A percentile compares a stretch with the other conserved stretches of the same genome.
Evolutionary conservation across 2,113 vertebrate species (phyloP).

Genomic region (Lamprotornis superbus): DNA sequence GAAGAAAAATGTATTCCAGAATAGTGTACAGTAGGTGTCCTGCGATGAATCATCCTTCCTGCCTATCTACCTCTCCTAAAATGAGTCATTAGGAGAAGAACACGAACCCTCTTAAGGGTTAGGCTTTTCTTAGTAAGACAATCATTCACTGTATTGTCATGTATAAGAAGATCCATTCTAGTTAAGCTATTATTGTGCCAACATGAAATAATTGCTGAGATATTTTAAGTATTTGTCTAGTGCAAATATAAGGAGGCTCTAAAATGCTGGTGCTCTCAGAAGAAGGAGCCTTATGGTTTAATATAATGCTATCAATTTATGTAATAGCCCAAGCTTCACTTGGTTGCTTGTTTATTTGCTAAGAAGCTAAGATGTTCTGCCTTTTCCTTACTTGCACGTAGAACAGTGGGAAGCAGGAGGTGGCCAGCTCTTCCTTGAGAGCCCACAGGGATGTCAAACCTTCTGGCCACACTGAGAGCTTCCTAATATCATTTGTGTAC

Average conservation of each 20-base stretch:
- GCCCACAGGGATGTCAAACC: neutral
- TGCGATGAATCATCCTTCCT: conserved; percentile 58
- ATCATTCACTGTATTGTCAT: conserved; percentile 12
- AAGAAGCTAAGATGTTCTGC: neutral
- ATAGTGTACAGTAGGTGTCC: conserved; percentile 67
- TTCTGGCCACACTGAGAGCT: neutral
- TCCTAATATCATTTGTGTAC: neutral
- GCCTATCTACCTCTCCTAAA: conserved; percentile 58
- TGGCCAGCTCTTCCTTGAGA: neutral
- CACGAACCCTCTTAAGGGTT: conserved; percentile 36
- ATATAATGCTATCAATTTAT: neutral
- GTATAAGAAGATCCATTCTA: conserved; percentile 34
- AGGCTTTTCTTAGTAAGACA: conserved; percentile 62
- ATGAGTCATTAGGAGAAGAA: conserved; percentile 67
- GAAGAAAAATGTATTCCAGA: conserved; percentile 59
- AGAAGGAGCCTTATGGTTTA: neutral
- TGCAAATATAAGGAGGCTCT: conserved; percentile 42
- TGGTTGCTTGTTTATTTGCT: neutral
- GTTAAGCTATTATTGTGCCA: conserved; percentile 47
- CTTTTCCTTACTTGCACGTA: neutral
- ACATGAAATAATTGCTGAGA: conserved; percentile 45
- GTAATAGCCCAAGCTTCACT: neutral
- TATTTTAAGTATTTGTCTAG: conserved; percentile 48
- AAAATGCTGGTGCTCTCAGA: neutral
- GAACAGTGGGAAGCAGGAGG: neutral